Evolutionary conservation across 1,140 invertebrate species (phyloP), one percentile per base, ranked within the genome.

Genomic region (Condylostylus longicornis): DNA sequence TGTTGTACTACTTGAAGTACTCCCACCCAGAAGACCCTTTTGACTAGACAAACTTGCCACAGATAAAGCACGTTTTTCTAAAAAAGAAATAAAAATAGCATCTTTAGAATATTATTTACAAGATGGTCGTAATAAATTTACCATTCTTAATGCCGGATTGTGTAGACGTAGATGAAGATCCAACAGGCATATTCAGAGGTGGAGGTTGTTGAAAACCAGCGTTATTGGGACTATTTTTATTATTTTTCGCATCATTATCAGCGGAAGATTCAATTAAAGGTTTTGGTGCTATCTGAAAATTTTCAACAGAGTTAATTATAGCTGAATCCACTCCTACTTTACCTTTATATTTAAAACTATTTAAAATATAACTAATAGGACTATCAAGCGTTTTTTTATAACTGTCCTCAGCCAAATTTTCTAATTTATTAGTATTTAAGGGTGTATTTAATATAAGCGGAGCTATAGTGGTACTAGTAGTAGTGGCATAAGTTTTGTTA

Each of bases 241-340:
- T 43, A 36, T 28, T 45, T 45, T 33, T 46, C n/a, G n/a, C n/a
- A n/a, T n/a, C 44, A 29, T 13, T 38, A 18, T 40, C 46, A 28
- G 42, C 47, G 5, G 20, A 27, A 32, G 42, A 15, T 17, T 40
- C 35, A 22, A 45, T 44, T 13, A 45, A 34, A 13, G 42, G 38
- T 27, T 57, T 49, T 22, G 49, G 54, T n/a, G 48, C 46, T 37
- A 59, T 60, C 57, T 60, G 57, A 60, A 60, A 60, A 50, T 60
- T 60, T 60, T 60, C 57, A 52, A 60, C 56, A 46, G 57, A 59
- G 44, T 58, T 56, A 48, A 60, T 23, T 49, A 60, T 59, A 38
- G 49, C 15, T 20, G 42, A 25, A 28, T 36, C 10, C 31, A 31
- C 33, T 40, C 38, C 39, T 35, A 38, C 45, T 37, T 38, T 47